Evolutionary conservation across 2,888 invertebrate species (phyloP).

Genomic region (Epirrhoe alternata): DNA sequence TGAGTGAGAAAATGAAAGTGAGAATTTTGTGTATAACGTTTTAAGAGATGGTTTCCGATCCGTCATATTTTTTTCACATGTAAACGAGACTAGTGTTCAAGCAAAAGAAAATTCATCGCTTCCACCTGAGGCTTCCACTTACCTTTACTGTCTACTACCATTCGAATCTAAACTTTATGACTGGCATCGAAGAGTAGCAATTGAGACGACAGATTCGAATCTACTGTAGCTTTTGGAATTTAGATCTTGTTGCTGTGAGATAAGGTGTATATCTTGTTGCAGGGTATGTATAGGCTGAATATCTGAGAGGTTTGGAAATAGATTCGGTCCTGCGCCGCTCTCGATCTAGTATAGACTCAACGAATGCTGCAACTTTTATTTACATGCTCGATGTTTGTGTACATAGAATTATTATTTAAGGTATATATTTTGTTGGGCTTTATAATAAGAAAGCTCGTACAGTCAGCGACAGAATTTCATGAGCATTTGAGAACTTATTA

Average conservation of each 20-base stretch:
- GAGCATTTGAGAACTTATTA: too few species aligned
- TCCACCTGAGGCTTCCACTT: too few species aligned
- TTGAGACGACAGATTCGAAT: background rate
- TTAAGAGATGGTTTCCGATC: background rate
- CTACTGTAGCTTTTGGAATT: slow-evolving; percentile 9
- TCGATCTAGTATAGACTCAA: slow-evolving; percentile 9
- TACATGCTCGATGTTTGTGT: slow-evolving; percentile 9
- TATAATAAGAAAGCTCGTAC: too few species aligned
- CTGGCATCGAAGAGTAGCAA: slow-evolving; percentile 3
- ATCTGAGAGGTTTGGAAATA: slow-evolving; percentile 45
- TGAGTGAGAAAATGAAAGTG: background rate
- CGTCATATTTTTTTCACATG: background rate
- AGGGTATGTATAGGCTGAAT: slow-evolving; percentile 32
- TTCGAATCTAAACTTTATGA: slow-evolving; percentile 9
- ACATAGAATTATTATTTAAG: background rate
- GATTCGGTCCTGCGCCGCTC: slow-evolving; percentile 40
- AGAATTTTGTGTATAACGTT: too few species aligned
- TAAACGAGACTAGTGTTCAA: slow-evolving; percentile 3
- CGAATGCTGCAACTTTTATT: slow-evolving; percentile 15
- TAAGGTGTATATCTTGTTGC: slow-evolving; percentile 19
- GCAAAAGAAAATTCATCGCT: slow-evolving; percentile 8
- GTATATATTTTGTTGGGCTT: too few species aligned
- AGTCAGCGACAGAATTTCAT: too few species aligned
- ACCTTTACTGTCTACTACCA: background rate
- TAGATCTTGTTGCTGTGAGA: slow-evolving; percentile 15